Base-by-base conservation (phyloP, 2,113 vertebrate genomes). In the Solea solea region DNA sequence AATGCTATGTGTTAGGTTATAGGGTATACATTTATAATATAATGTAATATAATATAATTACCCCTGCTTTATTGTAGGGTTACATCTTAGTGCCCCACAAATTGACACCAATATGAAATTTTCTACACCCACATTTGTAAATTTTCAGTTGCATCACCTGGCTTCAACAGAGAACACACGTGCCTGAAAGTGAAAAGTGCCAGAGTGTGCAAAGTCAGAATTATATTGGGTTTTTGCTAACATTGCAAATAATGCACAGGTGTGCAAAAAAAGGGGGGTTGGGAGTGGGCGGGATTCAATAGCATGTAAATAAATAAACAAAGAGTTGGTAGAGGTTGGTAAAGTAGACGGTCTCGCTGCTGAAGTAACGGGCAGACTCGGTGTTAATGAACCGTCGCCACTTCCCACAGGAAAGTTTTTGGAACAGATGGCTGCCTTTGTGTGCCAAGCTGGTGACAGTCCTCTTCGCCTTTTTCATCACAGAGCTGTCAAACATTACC, bases 341-440 rank as follows among this genome's bases (percentile, higher is more conserved):
- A 61, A 76, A 76, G 71, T 74, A 61, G 74, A 54, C 16, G 21
- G 39, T 48, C 53, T 59, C 39, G 25, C 59, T 60, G 56, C 34
- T 45, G 78, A 52, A 65, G 64, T 61, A 49, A 63, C 3, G 3
- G 49, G 46, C 46, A 4, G 55, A 49, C 57, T 68, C n/a, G 7
- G 64, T 76, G 74, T 68, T 69, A 81, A 72, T 77, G 52, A 84
- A 67, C 64, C 4, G 34, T 21, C 28, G 3, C 48, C 65, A 63
- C 65, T 63, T 65, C 50, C 69, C 45, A 11, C 27, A 41, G 74
- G 56, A 78, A n/a, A 71, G 40, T 58, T 67, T 75, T 64, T 7
- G 8, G 57, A 82, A 62, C 70, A 84, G 73, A 80, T 82, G 81
- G 69, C 70, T 80, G 71, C 75, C n/a, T 52, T 72, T 10, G 54